Base-by-base conservation (phyloP, 1,140 invertebrate genomes). In the Aphaenogaster ashmeadi region DNA sequence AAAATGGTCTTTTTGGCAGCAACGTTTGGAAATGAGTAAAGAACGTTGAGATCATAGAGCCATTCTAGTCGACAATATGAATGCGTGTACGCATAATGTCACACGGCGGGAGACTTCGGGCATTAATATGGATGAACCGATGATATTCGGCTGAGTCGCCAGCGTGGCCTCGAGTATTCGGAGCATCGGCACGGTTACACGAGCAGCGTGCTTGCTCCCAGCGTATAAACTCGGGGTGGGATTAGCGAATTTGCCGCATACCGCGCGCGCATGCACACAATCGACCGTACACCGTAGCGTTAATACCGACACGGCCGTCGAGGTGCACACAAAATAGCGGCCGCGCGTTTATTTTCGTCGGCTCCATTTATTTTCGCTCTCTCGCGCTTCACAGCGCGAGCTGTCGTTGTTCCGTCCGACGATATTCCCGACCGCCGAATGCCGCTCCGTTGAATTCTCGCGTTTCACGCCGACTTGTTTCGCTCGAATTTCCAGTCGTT, bases 261-360 rank as follows among this genome's bases (percentile, higher is more conserved):
- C 84, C 88, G 62, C 86, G 74, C 87, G 88, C 78, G 83, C 88
- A 91, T 92, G 86, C 86, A 91, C 88, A 84, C 54, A 75, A 84
- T 84, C 69, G 69, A 84, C 69, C 69, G 67, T 27, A 81, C 38
- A 58, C 69, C 41, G n/a, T 44, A 47, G 44, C 66, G 54, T 56
- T 69, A 27, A 87, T 87, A 87, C 86, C 78, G 77, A 88, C 69
- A 84, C 78, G 80, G 74, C 80, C 67, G 86, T 89, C 89, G 88
- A 90, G 89, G 15, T 66, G 69, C 86, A 91, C 79, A 90, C 90
- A 93, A 94, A 94, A 93, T 93, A 93, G 91, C 87, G 86, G 87
- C 74, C 89, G 84, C 79, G 78, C 62, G 77, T 92, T 93, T 94
- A 94, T 93, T 94, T 92, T 92, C 74, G 91, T 92, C 90, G 88